These are phyloP conservation scores for Spinibarbus caldwelli DNA, from an alignment of 2,797 vertebrate species.

Conservation along the genomic window DNA sequence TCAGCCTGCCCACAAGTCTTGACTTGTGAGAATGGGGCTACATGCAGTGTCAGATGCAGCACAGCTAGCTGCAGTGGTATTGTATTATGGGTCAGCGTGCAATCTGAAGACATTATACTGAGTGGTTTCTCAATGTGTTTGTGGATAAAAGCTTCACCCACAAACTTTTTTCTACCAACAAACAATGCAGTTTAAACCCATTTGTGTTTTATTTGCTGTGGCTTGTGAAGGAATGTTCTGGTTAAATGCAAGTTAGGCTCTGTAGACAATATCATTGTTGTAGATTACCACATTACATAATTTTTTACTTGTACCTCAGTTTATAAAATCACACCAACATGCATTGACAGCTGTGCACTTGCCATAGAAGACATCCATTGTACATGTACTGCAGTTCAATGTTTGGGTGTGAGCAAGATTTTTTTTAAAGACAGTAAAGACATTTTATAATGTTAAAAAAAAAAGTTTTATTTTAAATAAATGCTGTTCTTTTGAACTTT, in stretches of 20 bases:
- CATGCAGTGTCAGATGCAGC: neutral
- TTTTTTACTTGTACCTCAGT: neutral
- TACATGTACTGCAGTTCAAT: neutral
- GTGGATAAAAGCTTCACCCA: constrained; percentile 2
- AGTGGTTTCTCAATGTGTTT: constrained; percentile 20
- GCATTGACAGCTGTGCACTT: neutral
- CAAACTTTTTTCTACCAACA: neutral
- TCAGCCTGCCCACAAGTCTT: constrained; percentile 28
- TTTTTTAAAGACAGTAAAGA: neutral
- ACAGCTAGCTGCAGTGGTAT: neutral
- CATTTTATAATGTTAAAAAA: no score
- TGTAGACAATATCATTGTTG: neutral
- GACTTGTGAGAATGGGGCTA: neutral
- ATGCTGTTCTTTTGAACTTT: neutral
- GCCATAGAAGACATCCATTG: neutral
- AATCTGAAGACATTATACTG: neutral
- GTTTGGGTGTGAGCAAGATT: neutral
- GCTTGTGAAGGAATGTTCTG: neutral
- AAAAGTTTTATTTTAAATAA: neutral
- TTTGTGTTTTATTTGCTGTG: neutral
- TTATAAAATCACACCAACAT: neutral
- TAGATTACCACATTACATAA: neutral
- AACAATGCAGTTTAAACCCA: neutral
- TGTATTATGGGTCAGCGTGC: constrained; percentile 3
- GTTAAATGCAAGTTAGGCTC: neutral